Evolutionary conservation across 2,888 invertebrate genomes (phyloP), one percentile per base, ranked within the genome.

Genomic region (Pterostichus madidus): DNA sequence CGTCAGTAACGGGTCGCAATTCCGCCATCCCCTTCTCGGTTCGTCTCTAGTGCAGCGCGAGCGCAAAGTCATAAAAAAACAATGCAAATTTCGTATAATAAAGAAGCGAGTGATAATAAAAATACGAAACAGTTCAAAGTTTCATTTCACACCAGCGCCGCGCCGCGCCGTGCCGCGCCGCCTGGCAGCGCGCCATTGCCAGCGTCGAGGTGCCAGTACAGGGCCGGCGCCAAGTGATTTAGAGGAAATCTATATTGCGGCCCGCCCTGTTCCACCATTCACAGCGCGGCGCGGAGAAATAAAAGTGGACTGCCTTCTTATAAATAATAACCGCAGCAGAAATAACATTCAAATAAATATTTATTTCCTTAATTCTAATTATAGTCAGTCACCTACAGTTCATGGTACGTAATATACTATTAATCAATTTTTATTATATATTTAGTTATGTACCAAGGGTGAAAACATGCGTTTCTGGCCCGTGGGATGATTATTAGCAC

Each of bases 101-200:
- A 86, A 86, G 86, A 86, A 86, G 86, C 86, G 86, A 84, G 85
- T 85, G 85, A 86, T 86, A 86, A 86, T 86, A 86, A 86, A 86
- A 86, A 86, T 86, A 85, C 86, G 86, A 86, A 86, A 86, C 86
- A 85, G 84, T 85, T 83, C 84, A 84, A 83, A 86, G 85, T 86
- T 86, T 86, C 86, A 86, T 86, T 86, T 86, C 85, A 85, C 85
- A 85, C 75, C 75, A 53, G 75, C 32, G 75, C 31, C 15, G 64
- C 68, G 59, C 8, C 53, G 53, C 53, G 13, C 24, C 13, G 61
- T 31, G 31, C 10, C 71, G 46, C 13, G 31, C 10, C 71, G 46
- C 13, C 81, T 81, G 81, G 81, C 81, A 75, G 44, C 10, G 39
- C 56, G 75, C 81, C 81, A 75, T 52, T 75, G 52, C 46, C 24